Base-by-base conservation (phyloP, 2,113 vertebrate genomes). In the Archocentrus centrarchus region DNA sequence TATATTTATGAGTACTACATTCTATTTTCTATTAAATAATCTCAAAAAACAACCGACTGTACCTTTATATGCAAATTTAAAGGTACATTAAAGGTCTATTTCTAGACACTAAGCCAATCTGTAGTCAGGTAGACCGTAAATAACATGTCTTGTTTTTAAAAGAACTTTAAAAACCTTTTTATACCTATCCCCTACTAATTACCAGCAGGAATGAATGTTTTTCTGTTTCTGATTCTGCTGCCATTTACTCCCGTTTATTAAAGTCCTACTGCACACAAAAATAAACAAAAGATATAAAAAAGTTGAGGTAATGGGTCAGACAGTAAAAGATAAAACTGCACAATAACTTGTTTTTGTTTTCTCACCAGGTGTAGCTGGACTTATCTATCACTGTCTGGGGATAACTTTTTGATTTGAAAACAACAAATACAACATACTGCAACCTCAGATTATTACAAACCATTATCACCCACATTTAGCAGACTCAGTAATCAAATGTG, bases 291-390 rank as follows among this genome's bases (percentile, higher is more conserved):
- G 24, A 68, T 27, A 68, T n/a, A 66, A 13, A 24, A 0, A 44
- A 77, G 22, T 35, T 11, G 35, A 39, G 47, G 18, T 41, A 24
- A 81, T 57, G 20, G 66, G 32, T 41, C 39, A 62, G 24, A 57
- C 73, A 58, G 55, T 75, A 50, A 83, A 24, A 59, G 41, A 15
- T 64, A 7, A 64, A 64, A 64, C n/a, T 22, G 20, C 27, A 83
- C 50, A 76, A 15, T 20, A 59, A 39, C 2, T 27, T 27, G 27
- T 20, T 64, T 6, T 83, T 64, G 20, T 59, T 81, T 79, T 77
- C 3, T 50, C 17, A 24, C 27, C 37, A 63, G 13, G 15, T 80
- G 41, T 64, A 62, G 61, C 80, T 87, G 62, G 27, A 81, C 50
- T 41, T 1, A 73, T 89, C n/a, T 73, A 60, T 81, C 68, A 70